Percentiles rank a stretch among this genome's conserved stretches.
These are phyloP conservation scores for Pseudotriccus pelzelni DNA, from an alignment of 2,797 vertebrate genomes.

Conservation along the genomic window DNA sequence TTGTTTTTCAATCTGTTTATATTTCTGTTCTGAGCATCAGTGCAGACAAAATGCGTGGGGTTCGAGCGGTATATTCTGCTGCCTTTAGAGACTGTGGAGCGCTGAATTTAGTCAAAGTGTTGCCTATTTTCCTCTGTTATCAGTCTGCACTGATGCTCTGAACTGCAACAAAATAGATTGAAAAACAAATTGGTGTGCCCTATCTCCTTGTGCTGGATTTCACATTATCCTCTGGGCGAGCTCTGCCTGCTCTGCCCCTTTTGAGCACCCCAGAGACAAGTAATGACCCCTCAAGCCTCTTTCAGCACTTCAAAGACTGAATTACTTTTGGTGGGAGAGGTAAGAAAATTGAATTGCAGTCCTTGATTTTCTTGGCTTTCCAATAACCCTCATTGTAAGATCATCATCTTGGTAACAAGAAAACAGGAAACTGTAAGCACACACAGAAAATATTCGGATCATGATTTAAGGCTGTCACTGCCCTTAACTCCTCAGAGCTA, in stretches of 20 bases:
- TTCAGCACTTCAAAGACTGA: slow-evolving; percentile 30
- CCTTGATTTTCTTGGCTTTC: slow-evolving; percentile 49
- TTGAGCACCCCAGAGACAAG: slow-evolving; percentile 12
- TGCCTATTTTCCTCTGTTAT: slow-evolving; percentile 65
- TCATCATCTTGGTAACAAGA: slow-evolving; percentile 41
- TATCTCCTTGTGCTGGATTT: slow-evolving; percentile 47
- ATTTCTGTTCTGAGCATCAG: slow-evolving; percentile 59
- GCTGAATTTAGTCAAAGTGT: slow-evolving; percentile 53
- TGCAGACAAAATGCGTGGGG: neutral
- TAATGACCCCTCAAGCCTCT: slow-evolving; percentile 50
- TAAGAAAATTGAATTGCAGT: slow-evolving; percentile 64
- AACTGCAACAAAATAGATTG: slow-evolving; percentile 75
- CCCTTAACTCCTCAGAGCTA: neutral
- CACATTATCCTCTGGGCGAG: slow-evolving; percentile 2
- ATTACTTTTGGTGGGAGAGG: slow-evolving; percentile 58
- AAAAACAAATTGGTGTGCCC: slow-evolving; percentile 72
- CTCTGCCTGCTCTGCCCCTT: neutral
- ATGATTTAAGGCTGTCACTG: slow-evolving; percentile 29
- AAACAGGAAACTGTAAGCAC: slow-evolving; percentile 50
- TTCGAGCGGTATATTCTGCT: slow-evolving; percentile 18
- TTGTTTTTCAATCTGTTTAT: slow-evolving; percentile 53
- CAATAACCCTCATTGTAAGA: slow-evolving; percentile 36
- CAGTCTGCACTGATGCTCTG: slow-evolving; percentile 63
- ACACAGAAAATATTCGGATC: slow-evolving; percentile 1
- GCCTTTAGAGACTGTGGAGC: slow-evolving; percentile 26